Evolutionary conservation across 2,113 vertebrate species (phyloP).

Genomic region (Ascaphus truei): DNA sequence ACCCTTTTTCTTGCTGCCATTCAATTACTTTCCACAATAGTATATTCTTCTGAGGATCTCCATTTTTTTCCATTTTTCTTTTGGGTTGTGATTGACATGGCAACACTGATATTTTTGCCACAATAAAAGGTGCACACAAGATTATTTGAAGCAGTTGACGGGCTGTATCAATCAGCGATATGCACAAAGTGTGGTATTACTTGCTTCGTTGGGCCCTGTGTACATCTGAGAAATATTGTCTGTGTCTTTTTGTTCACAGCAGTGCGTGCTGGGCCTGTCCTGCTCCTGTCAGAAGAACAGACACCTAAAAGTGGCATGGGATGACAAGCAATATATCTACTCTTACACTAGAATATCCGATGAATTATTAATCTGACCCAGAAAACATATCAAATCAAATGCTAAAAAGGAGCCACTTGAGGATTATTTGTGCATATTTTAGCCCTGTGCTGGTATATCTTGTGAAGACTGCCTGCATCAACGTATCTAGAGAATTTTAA

Average conservation of each 20-base stretch:
- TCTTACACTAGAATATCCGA: constrained; percentile 42
- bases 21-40: neutral
- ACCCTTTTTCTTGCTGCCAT: neutral
- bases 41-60: neutral
- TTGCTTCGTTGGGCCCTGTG: neutral
- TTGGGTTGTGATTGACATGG: neutral
- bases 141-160: neutral
- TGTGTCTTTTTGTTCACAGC: neutral
- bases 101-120: neutral
- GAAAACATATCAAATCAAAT: constrained; percentile 55
- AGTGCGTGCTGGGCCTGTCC: neutral
- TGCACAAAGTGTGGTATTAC: no score
- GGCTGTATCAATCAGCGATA: no score
- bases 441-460: constrained; percentile 17
- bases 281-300: constrained; percentile 19
- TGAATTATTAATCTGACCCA: constrained; percentile 61
- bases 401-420: constrained; percentile 36
- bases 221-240: neutral
- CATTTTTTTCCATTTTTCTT: neutral
- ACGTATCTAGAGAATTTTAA: neutral
- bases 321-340: constrained; percentile 34
- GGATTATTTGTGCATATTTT: constrained; percentile 44
- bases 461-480: neutral
- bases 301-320: constrained; percentile 38
- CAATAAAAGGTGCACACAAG: neutral